phyloP scores from a whole-genome alignment of 2,888 invertebrate species.

The Ypsolopha scabrella region DNA sequence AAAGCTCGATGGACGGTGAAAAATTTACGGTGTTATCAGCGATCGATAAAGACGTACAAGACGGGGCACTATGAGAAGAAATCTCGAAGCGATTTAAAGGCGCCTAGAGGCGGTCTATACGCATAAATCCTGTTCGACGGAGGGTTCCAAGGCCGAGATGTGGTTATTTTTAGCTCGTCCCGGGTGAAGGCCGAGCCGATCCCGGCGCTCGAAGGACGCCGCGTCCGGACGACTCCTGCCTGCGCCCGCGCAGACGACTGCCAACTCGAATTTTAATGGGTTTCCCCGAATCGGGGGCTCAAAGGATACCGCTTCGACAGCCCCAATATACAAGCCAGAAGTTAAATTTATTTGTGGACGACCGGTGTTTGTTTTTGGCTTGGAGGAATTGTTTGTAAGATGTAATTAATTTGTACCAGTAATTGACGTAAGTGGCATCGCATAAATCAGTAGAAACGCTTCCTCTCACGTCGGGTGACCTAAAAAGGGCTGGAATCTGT shows the following conservation, averaged over 20 bases:
- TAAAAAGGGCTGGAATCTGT: not conserved
- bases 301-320: constrained; percentile 11
- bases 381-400: not conserved
- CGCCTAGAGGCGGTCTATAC: constrained; percentile 26
- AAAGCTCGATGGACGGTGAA: not conserved
- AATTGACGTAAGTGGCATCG: constrained; percentile 1
- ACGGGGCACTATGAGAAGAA: not conserved
- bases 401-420: not conserved
- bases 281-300: constrained; percentile 29
- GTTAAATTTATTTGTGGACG: not conserved
- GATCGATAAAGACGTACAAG: not conserved
- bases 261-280: constrained; percentile 36
- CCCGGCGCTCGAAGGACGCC: constrained; percentile 28
- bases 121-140: constrained; percentile 53
- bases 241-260: not conserved
- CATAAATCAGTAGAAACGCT: not conserved
- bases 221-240: constrained; percentile 23
- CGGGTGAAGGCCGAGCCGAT: constrained; percentile 43
- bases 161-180: constrained; percentile 51
- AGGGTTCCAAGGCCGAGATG: constrained; percentile 47
- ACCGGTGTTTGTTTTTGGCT: constrained; percentile 2
- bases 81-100: constrained; percentile 5
- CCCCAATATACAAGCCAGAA: not conserved
- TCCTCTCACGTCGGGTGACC: not conserved
- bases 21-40: not conserved